phyloP scores from a whole-genome alignment of 2,888 invertebrate species.

The Nomada fucata region DNA sequence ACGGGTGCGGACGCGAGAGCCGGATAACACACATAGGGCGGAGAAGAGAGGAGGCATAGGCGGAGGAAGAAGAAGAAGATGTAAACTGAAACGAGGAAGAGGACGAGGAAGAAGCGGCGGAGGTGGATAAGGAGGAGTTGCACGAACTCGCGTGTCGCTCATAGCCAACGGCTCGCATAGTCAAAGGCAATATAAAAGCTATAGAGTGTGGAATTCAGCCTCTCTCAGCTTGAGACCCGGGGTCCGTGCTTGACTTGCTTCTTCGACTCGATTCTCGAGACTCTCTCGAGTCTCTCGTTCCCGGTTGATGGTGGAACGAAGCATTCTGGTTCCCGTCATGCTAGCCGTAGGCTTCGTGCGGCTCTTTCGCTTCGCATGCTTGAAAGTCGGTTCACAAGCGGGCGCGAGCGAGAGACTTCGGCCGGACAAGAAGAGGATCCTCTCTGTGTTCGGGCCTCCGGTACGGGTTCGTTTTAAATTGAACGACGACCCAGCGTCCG shows the following conservation, averaged over 20 bases:
- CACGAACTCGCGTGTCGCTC: conserved; percentile 74
- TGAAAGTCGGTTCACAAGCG: conserved; percentile 43
- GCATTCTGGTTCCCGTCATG: conserved; percentile 80
- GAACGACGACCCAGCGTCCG: conserved; percentile 68
- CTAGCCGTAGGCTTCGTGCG: conserved; percentile 80
- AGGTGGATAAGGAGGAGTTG: conserved; percentile 37
- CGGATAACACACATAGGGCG: conserved; percentile 11
- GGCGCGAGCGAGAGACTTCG: conserved; percentile 25
- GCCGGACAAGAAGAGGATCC: conserved; percentile 33
- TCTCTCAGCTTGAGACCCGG: conserved; percentile 80
- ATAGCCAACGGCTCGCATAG: conserved; percentile 77
- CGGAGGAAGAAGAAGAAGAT: not conserved
- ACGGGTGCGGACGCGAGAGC: conserved; percentile 17
- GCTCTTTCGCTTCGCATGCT: conserved; percentile 57
- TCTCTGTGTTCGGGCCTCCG: conserved; percentile 8
- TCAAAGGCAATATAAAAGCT: conserved; percentile 81
- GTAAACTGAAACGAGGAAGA: not conserved
- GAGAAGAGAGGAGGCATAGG: not conserved
- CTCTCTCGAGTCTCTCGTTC: conserved; percentile 65
- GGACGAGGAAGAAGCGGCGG: not conserved
- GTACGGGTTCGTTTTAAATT: conserved; percentile 67
- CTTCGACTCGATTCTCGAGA: conserved; percentile 72
- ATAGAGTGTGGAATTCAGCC: conserved; percentile 81
- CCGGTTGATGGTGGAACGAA: conserved; percentile 74
- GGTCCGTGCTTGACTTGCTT: conserved; percentile 69